A percentile compares a stretch with the other conserved stretches of the same genome.
Evolutionary conservation across 2,888 invertebrate species (phyloP).

Genomic region (Clivina fossor): DNA sequence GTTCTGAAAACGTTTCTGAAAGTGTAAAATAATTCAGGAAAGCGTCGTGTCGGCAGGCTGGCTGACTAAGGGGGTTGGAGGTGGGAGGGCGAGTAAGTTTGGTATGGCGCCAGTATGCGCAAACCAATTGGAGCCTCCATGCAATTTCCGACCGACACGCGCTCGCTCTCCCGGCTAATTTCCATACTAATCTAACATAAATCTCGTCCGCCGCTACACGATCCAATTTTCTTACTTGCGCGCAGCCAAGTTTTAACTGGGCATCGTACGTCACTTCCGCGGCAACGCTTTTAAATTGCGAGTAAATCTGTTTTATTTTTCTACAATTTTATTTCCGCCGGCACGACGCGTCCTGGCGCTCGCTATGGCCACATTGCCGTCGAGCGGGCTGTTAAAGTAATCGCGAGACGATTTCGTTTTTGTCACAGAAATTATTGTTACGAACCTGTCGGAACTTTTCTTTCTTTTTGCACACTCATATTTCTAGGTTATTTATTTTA

Average conservation of each 20-base stretch:
- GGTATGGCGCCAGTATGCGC: conserved; percentile 16
- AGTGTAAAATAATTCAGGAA: conserved; percentile 33
- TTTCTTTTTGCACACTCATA: too few relatives aligned
- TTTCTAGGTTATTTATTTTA: too few relatives aligned
- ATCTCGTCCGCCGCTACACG: conserved; percentile 44
- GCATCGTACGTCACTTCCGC: conserved; percentile 33
- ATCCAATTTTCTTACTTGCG: conserved; percentile 45
- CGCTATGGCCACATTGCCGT: too few relatives aligned
- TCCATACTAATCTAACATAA: conserved; percentile 47
- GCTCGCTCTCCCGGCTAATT: conserved; percentile 43
- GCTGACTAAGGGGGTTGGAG: background rate
- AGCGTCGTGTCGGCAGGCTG: background rate
- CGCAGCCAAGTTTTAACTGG: conserved; percentile 39
- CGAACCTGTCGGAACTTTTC: too few relatives aligned
- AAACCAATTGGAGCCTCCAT: conserved; percentile 41
- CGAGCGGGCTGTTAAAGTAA: too few relatives aligned
- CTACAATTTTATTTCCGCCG: conserved; percentile 27
- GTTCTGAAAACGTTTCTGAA: conserved; percentile 31
- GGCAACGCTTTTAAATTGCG: conserved; percentile 25
- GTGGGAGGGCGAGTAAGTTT: background rate
- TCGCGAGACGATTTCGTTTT: too few relatives aligned
- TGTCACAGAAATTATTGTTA: too few relatives aligned
- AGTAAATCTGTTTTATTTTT: conserved; percentile 31
- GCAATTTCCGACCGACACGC: too few relatives aligned
- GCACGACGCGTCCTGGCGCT: conserved; percentile 1